These are phyloP conservation scores for Mastigias papua DNA, from an alignment of 30 jellyfish, hydroid and myxozoan genomes.

Conservation along the genomic window DNA sequence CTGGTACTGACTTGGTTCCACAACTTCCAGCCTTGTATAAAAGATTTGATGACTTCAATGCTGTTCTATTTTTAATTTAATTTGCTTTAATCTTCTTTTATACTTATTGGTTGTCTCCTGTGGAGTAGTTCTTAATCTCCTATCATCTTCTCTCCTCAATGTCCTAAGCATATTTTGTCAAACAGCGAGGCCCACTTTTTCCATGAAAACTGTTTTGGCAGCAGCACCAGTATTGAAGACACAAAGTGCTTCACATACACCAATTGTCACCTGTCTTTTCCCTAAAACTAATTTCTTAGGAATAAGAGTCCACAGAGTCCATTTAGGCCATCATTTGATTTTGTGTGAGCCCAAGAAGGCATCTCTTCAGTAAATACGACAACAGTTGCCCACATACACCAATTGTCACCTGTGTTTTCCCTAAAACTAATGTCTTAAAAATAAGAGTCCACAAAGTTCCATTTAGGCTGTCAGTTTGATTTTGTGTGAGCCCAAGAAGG, in stretches of 20 bases:
- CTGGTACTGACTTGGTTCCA: neutral
- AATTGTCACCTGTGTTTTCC: neutral
- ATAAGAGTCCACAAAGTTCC: neutral
- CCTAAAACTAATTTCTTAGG: neutral
- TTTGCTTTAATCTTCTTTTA: neutral
- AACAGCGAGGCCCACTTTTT: neutral
- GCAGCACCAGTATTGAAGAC: neutral
- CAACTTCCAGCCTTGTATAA: neutral
- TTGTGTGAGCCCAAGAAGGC: neutral
- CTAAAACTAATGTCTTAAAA: neutral
- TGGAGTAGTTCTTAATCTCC: neutral
- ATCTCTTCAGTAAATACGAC: neutral
- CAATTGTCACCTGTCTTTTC: neutral
- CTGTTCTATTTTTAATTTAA: neutral
- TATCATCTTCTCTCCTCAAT: neutral
- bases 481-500: neutral
- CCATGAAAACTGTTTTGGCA: neutral
- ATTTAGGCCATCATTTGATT: neutral
- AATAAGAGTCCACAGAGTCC: neutral
- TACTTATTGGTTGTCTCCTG: neutral
- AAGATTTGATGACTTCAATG: neutral
- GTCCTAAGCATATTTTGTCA: neutral
- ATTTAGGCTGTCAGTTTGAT: neutral
- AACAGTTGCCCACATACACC: neutral
- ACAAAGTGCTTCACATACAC: neutral